These are phyloP conservation scores for Nasonia longicornis DNA, from an alignment of 1,140 invertebrate genomes.

Conservation along the genomic window DNA sequence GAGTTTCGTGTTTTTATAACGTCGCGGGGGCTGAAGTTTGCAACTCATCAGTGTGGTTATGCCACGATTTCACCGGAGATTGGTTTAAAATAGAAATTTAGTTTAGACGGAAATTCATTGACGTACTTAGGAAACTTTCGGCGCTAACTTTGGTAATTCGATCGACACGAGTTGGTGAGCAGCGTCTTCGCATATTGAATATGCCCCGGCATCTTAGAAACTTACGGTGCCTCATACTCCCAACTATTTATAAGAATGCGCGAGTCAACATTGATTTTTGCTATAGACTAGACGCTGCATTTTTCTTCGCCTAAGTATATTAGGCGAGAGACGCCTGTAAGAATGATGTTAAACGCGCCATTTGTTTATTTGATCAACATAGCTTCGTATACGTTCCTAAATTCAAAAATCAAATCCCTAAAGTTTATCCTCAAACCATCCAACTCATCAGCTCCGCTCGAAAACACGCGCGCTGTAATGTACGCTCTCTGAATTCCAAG, in stretches of 20 bases:
- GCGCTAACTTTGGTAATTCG: neutral
- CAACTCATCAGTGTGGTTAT: too few species aligned
- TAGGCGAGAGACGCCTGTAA: too few species aligned
- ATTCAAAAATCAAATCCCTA: neutral
- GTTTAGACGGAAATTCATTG: neutral
- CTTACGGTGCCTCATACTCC: neutral
- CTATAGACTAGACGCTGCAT: neutral
- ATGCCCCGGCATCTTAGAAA: neutral
- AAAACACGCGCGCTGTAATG: too few species aligned
- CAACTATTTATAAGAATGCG: neutral
- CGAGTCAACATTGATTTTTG: neutral
- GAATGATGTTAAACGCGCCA: too few species aligned
- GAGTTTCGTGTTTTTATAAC: too few species aligned
- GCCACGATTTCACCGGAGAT: neutral
- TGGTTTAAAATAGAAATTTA: neutral
- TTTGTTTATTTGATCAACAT: too few species aligned
- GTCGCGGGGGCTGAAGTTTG: too few species aligned
- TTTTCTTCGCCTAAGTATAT: neutral
- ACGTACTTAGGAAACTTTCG: neutral
- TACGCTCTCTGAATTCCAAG: neutral
- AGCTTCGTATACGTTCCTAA: too few species aligned
- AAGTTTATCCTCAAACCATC: neutral
- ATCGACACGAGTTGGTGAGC: neutral
- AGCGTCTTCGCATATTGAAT: conserved; percentile 1
- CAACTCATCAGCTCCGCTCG: neutral